These are phyloP conservation scores for Nylanderia fulva DNA, from an alignment of 1,140 invertebrate genomes.

Conservation along the genomic window DNA sequence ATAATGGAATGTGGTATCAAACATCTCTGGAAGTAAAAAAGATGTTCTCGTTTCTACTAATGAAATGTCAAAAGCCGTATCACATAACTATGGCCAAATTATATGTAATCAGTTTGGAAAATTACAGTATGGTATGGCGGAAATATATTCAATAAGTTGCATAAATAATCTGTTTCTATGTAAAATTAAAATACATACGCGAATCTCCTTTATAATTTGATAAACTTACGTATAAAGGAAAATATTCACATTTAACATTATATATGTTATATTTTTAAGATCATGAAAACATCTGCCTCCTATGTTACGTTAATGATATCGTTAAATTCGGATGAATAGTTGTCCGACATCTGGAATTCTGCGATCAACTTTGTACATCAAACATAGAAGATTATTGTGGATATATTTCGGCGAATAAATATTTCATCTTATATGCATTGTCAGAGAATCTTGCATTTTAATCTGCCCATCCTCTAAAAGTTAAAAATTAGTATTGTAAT, in stretches of 20 bases:
- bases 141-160: neutral
- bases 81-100: conserved; percentile 7
- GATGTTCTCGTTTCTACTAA: neutral
- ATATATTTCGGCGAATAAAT: conserved; percentile 21
- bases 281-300: conserved; percentile 30
- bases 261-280: conserved; percentile 18
- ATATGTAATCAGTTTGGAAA: conserved; percentile 27
- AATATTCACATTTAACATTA: conserved; percentile 14
- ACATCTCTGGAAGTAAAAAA: neutral
- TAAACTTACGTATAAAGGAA: neutral
- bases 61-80: conserved; percentile 25
- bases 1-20: conserved; percentile 24
- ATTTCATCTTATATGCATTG: neutral
- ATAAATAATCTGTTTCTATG: neutral
- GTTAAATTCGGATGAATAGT: conserved; percentile 7
- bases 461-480: no score
- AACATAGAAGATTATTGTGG: neutral
- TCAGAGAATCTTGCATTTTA: neutral
- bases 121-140: conserved; percentile 21
- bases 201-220: neutral
- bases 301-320: conserved; percentile 38
- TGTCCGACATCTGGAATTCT: neutral
- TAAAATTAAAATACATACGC: neutral
- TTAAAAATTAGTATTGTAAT: no score
- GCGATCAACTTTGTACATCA: neutral